Base-by-base conservation (phyloP, 2,797 vertebrate genomes). In the Sphenopsis melanotis region DNA sequence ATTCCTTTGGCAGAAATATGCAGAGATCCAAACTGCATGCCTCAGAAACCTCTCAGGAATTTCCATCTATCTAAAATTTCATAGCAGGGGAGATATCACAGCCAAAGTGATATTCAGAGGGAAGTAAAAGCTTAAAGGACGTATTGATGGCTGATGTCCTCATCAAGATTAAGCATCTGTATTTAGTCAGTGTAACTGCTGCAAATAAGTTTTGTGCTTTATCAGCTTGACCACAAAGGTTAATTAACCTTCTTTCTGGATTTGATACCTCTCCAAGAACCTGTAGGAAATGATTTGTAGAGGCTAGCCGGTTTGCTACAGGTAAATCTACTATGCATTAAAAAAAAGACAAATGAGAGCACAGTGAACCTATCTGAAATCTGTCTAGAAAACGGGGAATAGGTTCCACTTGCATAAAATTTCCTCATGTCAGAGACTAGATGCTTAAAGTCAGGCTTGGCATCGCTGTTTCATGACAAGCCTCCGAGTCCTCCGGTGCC, bases 191-290 rank as follows among this genome's bases (percentile, higher is more conserved):
- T 15, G 24, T 74, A 76, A 80, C 71, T 77, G 74, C 46, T 89
- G 64, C n/a, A 87, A 96, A 55, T 66, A 85, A 87, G 81, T 93
- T 88, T 76, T 86, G 87, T 93, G 77, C 84, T 50, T 96, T 97
- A 97, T 93, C 94, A 87, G 76, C 66, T 70, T 79, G 44, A 93
- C 88, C 1, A 0, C 70, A 89, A 75, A 95, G 50, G 65, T 87
- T 95, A 93, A 85, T 89, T 88, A 88, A 91, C 69, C 66, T 88
- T 87, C 71, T 87, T 91, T 92, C 79, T 88, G 74, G 34, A 72
- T 82, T 76, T 92, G 88, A 41, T 55, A 77, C 56, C 10, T 87
- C 87, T 95, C 94, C 82, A 96, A 88, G 76, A 93, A 79, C 46
- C 66, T 50, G 75, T 46, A 90, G 77, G 79, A 92, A 91, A 87